A percentile compares a stretch with the other conserved stretches of the same genome.
These are phyloP conservation scores for Noctua comes DNA, from an alignment of 2,888 invertebrate species.

Conservation along the genomic window DNA sequence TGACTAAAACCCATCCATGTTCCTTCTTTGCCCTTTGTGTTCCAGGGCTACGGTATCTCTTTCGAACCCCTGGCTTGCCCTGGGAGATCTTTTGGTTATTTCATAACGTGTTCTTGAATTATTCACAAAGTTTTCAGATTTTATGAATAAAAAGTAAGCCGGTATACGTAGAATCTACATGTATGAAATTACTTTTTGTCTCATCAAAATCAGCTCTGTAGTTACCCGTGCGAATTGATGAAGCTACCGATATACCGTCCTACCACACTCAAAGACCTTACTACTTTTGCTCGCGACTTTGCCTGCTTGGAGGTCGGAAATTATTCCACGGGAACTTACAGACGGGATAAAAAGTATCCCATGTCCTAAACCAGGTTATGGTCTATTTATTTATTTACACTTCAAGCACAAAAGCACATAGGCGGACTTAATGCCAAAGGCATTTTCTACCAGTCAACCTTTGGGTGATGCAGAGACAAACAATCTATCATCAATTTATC, in stretches of 20 bases:
- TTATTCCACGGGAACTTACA: neutral
- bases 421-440: too few relatives aligned
- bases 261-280: neutral
- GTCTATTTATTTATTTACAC: too few relatives aligned
- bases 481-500: too few relatives aligned
- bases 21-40: too few relatives aligned
- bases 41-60: too few relatives aligned
- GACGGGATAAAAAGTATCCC: neutral
- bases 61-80: too few relatives aligned
- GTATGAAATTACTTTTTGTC: neutral
- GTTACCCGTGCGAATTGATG: slow-evolving; percentile 1
- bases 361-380: neutral
- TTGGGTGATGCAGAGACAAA: too few relatives aligned
- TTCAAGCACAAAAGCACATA: too few relatives aligned
- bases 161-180: neutral
- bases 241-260: neutral
- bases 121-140: neutral
- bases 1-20: too few relatives aligned
- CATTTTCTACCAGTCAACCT: too few relatives aligned
- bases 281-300: neutral
- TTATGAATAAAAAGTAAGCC: neutral
- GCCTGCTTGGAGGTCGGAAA: neutral
- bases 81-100: neutral
- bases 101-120: neutral
- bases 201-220: neutral